Evolutionary conservation across 2,797 vertebrate species (phyloP), one percentile per base, ranked within the genome.

Genomic region (Oryzias sinensis): DNA sequence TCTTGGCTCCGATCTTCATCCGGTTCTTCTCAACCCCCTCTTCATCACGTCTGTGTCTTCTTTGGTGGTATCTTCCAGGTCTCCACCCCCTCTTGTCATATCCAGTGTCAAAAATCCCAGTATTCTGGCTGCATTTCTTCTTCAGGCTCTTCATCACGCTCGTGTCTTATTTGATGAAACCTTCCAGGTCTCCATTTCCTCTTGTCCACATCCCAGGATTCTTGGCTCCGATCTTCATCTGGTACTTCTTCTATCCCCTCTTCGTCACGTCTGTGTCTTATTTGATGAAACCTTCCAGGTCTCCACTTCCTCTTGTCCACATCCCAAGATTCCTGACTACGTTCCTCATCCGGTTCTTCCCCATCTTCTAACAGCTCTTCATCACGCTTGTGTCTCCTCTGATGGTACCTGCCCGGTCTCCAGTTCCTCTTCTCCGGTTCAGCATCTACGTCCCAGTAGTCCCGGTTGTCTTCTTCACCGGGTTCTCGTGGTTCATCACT

Each of bases 91-190:
- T 81, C 47, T 85, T 90, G 1, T 83, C 80, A 16, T 18, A 18
- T 18, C 18, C 18, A 18, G 18, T 18, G 18, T 18, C 18, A 18
- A 18, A 85, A 68, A 16, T 56, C 41, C 67, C 79, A 92, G 0
- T 44, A 81, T 18, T 91, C 91, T 92, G 88, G 60, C 87, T 89
- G 1, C 85, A 79, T 1, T 1, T 87, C 82, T 0, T 74, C 73
- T 0, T 86, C 81, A 0, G 72, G 74, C 8, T 83, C 91, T 27
- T 88, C 86, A 0, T 67, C 67, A 17, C 87, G 78, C 8, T 81
- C 88, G 6, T 88, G 88, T 76, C 90, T 76, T 83, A 86, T 2
- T n/a, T 88, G 86, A 16, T 82, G 81, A 46, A 66, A 79, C 27
- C 83, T 86, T n/a, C 88, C 72, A 0, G 85, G 58, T 5, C 79